Evolutionary conservation across 2,888 invertebrate genomes (phyloP).

Genomic region (Helobdella robusta): DNA sequence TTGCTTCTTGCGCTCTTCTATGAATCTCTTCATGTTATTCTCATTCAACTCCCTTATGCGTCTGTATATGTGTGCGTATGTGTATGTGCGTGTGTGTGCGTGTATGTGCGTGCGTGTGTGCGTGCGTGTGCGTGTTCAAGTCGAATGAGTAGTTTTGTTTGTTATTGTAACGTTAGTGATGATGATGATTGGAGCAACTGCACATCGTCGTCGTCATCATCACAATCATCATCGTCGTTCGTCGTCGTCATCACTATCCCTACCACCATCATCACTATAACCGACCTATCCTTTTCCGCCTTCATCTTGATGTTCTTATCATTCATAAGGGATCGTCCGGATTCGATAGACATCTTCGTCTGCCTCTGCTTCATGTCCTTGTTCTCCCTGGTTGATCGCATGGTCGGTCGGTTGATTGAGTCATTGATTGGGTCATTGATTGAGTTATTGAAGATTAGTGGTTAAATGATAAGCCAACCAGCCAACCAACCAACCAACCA

Average conservation of each 20-base stretch:
- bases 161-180: background rate
- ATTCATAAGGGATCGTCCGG: slow-evolving; percentile 84
- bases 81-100: background rate
- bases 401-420: background rate
- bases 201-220: background rate
- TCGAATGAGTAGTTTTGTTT: background rate
- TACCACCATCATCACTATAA: background rate
- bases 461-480: background rate
- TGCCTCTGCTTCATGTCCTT: slow-evolving; percentile 90
- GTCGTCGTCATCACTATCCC: background rate
- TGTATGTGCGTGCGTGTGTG: background rate
- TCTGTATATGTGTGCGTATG: slow-evolving; percentile 46
- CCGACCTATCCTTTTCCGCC: slow-evolving; percentile 75
- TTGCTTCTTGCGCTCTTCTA: slow-evolving; percentile 67
- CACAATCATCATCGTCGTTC: background rate
- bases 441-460: background rate
- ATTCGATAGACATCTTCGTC: slow-evolving; percentile 91
- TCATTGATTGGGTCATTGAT: no score
- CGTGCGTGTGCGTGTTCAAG: background rate
- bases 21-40: slow-evolving; percentile 91
- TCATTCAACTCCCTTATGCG: slow-evolving; percentile 78
- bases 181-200: background rate
- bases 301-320: slow-evolving; percentile 92
- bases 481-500: background rate
- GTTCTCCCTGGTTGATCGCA: slow-evolving; percentile 79